These are phyloP conservation scores for Alethe diademata DNA, from an alignment of 2,113 vertebrate genomes.

Conservation along the genomic window DNA sequence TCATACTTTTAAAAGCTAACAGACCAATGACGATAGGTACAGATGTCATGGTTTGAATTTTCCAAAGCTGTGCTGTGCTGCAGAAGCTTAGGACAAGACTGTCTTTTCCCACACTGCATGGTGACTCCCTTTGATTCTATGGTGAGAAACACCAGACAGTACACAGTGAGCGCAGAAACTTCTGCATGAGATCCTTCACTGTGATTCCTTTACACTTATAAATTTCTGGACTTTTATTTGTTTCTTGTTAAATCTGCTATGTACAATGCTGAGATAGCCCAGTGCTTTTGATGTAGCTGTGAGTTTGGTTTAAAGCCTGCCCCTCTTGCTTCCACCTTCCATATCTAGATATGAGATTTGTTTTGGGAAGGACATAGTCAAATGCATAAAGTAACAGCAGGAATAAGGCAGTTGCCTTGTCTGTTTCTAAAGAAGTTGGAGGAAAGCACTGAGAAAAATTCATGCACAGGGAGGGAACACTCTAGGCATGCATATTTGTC, in stretches of 20 bases:
- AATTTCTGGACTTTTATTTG: background rate
- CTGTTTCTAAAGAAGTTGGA: background rate
- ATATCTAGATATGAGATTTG: background rate
- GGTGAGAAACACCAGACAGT: background rate
- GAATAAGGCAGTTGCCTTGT: background rate
- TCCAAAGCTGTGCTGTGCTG: background rate
- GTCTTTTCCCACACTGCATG: background rate
- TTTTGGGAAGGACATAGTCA: background rate
- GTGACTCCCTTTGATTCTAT: background rate
- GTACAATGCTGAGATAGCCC: fast-evolving
- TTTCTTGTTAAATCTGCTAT: background rate
- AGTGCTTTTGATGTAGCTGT: background rate
- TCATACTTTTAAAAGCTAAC: background rate
- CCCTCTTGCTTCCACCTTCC: background rate
- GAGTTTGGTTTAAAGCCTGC: background rate
- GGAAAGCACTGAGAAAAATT: background rate
- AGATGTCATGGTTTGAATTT: background rate
- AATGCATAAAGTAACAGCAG: background rate
- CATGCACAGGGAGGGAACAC: fast-evolving
- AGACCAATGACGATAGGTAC: background rate
- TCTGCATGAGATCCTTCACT: background rate
- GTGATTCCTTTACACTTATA: background rate
- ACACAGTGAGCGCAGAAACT: background rate
- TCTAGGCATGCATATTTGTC: background rate
- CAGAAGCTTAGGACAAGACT: background rate